phyloP scores from a whole-genome alignment of 2,113 vertebrate genomes.

The Campylomormyrus tamandua region DNA sequence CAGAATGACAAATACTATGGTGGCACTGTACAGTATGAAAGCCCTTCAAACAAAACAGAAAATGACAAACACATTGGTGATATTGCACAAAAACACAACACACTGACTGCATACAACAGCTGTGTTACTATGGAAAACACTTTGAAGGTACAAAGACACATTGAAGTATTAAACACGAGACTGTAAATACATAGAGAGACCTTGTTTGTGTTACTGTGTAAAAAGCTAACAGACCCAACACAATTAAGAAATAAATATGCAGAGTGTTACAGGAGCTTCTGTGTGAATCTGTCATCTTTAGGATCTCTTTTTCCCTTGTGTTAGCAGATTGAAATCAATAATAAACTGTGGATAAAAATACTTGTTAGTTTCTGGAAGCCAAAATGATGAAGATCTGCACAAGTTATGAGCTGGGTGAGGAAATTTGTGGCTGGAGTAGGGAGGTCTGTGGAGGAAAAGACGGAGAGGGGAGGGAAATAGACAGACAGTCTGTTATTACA shows the following conservation, averaged over 20 bases:
- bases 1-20: background rate
- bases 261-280: background rate
- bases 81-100: background rate
- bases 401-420: background rate
- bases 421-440: background rate
- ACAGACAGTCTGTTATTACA: conserved; percentile 1
- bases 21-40: background rate
- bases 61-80: background rate
- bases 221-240: background rate
- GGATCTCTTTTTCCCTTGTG: background rate
- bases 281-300: too few relatives aligned
- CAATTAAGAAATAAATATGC: background rate
- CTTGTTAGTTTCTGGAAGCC: background rate
- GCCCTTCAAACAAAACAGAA: background rate
- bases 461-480: background rate
- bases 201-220: background rate
- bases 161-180: background rate
- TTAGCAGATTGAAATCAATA: background rate
- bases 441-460: background rate
- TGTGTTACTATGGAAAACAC: background rate
- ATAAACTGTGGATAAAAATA: background rate
- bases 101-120: background rate
- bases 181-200: background rate
- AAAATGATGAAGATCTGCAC: background rate
- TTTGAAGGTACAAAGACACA: background rate